Evolutionary conservation across 2,113 vertebrate species (phyloP).

Genomic region (Petrocephalus zakoni): DNA sequence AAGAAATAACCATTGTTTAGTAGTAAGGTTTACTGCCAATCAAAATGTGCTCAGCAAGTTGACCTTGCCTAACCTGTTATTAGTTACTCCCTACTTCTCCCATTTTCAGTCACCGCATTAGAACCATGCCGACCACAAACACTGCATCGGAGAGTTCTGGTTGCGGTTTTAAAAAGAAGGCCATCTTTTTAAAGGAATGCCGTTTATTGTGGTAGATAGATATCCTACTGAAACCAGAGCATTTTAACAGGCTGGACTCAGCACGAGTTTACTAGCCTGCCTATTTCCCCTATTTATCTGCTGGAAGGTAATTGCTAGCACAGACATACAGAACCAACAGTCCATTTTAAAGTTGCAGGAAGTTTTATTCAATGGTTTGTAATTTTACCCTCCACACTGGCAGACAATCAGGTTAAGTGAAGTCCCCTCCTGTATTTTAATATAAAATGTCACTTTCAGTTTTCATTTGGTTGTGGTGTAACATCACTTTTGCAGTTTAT

Average conservation of each 20-base stretch:
- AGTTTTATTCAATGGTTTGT: no score
- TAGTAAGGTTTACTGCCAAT: not conserved
- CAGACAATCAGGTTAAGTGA: no score
- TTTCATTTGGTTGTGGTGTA: not conserved
- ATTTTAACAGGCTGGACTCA: not conserved
- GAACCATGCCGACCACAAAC: not conserved
- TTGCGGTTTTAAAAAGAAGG: not conserved
- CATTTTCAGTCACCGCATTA: not conserved
- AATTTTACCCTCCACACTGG: no score
- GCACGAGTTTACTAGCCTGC: not conserved
- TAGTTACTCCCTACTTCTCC: not conserved
- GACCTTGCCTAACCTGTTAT: not conserved
- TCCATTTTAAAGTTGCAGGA: not conserved
- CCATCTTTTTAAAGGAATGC: not conserved
- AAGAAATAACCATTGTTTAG: not conserved
- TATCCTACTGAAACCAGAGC: not conserved
- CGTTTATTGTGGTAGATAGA: not conserved
- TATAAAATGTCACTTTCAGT: not conserved
- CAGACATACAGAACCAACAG: not conserved
- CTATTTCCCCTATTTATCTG: not conserved
- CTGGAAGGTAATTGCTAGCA: not conserved
- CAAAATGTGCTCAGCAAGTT: not conserved
- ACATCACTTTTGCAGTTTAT: not conserved
- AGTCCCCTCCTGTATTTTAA: not conserved
- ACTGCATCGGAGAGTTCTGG: not conserved